Evolutionary conservation across 2,797 vertebrate species (phyloP).

Genomic region (Vireo griseus): DNA sequence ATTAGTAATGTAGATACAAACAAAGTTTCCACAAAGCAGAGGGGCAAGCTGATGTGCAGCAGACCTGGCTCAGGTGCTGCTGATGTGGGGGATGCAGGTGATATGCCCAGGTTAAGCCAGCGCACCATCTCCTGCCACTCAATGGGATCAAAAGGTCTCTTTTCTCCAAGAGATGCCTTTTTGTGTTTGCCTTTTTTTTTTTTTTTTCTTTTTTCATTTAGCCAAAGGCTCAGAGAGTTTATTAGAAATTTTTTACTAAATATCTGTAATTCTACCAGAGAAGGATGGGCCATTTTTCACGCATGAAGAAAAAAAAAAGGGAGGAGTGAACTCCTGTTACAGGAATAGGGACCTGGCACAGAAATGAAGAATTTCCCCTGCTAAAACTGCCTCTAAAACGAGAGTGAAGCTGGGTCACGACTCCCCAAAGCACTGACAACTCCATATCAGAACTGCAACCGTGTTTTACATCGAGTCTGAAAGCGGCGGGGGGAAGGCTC

Average conservation of each 20-base stretch:
- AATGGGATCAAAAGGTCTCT: neutral
- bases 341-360: neutral
- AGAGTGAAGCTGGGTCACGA: neutral
- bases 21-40: slow-evolving; percentile 30
- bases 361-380: neutral
- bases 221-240: neutral
- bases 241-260: neutral
- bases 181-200: neutral
- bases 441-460: accelerated
- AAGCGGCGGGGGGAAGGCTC: neutral
- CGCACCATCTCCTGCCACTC: neutral
- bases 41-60: neutral
- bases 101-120: neutral
- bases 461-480: neutral
- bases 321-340: neutral
- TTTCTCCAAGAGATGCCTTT: neutral
- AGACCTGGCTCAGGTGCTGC: slow-evolving; percentile 6
- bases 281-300: neutral
- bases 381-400: neutral
- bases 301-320: neutral
- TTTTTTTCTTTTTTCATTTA: neutral
- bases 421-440: neutral
- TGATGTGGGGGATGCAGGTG: neutral
- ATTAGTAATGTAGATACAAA: slow-evolving; percentile 50
- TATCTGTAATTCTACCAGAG: neutral